These are phyloP conservation scores for Lamproptera curius DNA, from an alignment of 2,888 invertebrate species.

Conservation along the genomic window DNA sequence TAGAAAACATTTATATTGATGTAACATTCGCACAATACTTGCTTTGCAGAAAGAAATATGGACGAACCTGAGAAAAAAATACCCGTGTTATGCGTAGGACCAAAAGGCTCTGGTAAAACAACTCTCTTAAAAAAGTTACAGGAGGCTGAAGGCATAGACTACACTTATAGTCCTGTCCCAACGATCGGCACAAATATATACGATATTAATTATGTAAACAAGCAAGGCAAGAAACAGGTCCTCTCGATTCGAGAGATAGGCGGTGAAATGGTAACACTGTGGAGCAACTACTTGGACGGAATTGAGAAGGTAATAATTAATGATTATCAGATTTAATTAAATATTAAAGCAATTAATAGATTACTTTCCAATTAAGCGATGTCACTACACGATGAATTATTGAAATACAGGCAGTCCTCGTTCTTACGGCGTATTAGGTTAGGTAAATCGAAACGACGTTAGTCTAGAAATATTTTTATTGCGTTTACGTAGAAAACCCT, in stretches of 20 bases:
- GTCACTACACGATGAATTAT: no score
- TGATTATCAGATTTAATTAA: no score
- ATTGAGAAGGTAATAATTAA: slow-evolving; percentile 79
- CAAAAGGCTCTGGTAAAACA: slow-evolving; percentile 89
- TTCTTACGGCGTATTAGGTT: no score
- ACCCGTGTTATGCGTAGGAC: slow-evolving; percentile 84
- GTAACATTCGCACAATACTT: slow-evolving; percentile 26
- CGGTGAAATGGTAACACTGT: slow-evolving; percentile 89
- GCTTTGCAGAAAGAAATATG: slow-evolving; percentile 34
- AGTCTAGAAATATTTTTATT: no score
- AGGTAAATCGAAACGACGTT: no score
- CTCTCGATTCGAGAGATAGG: slow-evolving; percentile 85
- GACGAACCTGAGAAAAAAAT: slow-evolving; percentile 66
- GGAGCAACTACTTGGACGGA: slow-evolving; percentile 86
- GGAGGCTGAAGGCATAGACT: slow-evolving; percentile 83
- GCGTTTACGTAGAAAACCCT: no score
- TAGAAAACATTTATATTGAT: slow-evolving; percentile 36
- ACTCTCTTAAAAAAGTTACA: slow-evolving; percentile 86
- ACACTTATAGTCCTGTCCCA: slow-evolving; percentile 87
- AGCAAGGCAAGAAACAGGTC: slow-evolving; percentile 70
- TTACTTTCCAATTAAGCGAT: no score
- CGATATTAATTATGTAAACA: slow-evolving; percentile 75
- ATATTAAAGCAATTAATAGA: no score
- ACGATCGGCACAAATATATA: slow-evolving; percentile 89
- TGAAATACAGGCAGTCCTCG: no score